These are phyloP conservation scores for Gallirallus australis DNA, from an alignment of 2,797 vertebrate species.

Conservation along the genomic window DNA sequence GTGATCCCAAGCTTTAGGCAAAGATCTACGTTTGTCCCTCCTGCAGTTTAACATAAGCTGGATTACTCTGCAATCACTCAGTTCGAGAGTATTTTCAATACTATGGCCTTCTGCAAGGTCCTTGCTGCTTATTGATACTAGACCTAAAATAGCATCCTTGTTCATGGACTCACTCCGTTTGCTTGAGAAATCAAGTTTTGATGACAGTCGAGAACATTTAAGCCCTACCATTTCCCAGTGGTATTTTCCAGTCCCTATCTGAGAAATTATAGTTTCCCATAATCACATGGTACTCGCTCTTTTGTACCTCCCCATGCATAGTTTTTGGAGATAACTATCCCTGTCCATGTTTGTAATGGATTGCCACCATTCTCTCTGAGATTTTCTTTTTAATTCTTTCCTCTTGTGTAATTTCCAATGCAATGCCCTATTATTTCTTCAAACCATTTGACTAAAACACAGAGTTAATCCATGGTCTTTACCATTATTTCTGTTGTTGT, in stretches of 20 bases:
- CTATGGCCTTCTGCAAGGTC: neutral
- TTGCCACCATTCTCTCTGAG: neutral
- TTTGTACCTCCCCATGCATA: neutral
- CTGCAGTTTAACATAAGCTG: neutral
- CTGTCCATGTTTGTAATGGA: neutral
- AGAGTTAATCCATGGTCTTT: neutral
- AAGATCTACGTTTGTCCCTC: neutral
- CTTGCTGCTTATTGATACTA: neutral
- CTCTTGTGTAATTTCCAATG: neutral
- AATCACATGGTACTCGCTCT: neutral
- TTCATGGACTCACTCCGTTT: neutral
- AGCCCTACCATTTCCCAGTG: conserved; percentile 7
- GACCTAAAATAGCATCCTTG: conserved; percentile 13
- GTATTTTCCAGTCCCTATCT: neutral
- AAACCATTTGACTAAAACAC: neutral
- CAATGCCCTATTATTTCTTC: neutral
- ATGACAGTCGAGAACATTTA: neutral
- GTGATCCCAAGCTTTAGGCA: neutral
- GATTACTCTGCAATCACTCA: neutral
- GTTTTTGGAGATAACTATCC: neutral
- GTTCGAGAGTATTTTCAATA: neutral
- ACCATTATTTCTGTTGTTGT: neutral
- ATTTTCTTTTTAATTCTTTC: neutral
- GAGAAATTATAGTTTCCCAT: conserved; percentile 4
- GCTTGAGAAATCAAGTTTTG: conserved; percentile 29